Evolutionary conservation across 2,113 vertebrate genomes (phyloP).

Genomic region (Ia io): DNA sequence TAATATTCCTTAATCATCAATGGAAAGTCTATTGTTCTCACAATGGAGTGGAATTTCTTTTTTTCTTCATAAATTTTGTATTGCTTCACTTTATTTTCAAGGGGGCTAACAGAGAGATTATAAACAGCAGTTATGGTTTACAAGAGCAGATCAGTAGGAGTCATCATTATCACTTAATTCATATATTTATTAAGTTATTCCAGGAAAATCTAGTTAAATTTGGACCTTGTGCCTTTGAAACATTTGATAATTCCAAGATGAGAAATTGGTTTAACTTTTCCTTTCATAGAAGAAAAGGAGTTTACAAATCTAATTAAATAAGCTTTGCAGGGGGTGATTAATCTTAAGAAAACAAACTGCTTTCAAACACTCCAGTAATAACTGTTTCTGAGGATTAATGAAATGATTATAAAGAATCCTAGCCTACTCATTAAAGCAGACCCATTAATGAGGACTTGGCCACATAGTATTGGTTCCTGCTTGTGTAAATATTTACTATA

Average conservation of each 20-base stretch:
- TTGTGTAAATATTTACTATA: constrained; percentile 46
- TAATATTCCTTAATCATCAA: neutral
- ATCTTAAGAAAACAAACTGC: constrained; percentile 73
- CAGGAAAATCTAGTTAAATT: constrained; percentile 45
- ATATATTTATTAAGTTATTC: constrained; percentile 39
- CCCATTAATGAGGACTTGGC: constrained; percentile 1
- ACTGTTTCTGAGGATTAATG: constrained; percentile 67
- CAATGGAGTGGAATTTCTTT: neutral
- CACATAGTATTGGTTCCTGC: constrained; percentile 21
- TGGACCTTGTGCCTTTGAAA: constrained; percentile 27
- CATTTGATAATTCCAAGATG: constrained; percentile 50
- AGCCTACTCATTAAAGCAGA: constrained; percentile 50
- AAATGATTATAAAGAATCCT: constrained; percentile 69
- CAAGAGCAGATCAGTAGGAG: constrained; percentile 23
- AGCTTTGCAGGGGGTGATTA: constrained; percentile 75
- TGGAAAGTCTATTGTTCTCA: constrained; percentile 22
- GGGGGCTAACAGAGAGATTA: neutral
- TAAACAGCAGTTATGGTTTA: neutral
- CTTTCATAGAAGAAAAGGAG: constrained; percentile 46
- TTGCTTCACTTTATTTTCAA: constrained; percentile 32
- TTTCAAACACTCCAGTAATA: constrained; percentile 70
- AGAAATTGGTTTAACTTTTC: constrained; percentile 48
- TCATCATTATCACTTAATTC: constrained; percentile 26
- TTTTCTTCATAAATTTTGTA: neutral
- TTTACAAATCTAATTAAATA: constrained; percentile 71